Evolutionary conservation across 2,888 invertebrate genomes (phyloP).

Genomic region (Cinara cedri): DNA sequence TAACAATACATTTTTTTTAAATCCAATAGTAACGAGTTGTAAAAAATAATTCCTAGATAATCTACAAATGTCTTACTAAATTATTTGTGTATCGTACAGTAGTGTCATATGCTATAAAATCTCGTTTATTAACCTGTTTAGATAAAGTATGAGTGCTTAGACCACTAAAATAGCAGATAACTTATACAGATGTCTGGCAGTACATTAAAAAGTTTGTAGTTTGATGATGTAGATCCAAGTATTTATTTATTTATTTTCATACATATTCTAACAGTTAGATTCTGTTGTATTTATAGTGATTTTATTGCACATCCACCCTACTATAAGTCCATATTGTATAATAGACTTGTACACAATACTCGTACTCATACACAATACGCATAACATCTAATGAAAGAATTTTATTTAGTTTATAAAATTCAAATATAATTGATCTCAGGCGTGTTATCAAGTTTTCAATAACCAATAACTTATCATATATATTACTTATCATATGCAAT

Average conservation of each 20-base stretch:
- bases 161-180: neutral
- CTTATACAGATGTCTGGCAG: neutral
- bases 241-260: neutral
- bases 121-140: too few species aligned
- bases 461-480: too few species aligned
- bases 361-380: too few species aligned
- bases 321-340: too few species aligned
- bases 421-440: too few species aligned
- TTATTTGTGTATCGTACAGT: constrained; percentile 10
- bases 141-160: too few species aligned
- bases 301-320: neutral
- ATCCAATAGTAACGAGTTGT: constrained; percentile 6
- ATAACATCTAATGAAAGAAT: too few species aligned
- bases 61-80: neutral
- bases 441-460: too few species aligned
- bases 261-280: neutral
- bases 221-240: neutral
- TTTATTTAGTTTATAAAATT: too few species aligned
- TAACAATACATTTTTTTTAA: constrained; percentile 9
- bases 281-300: neutral
- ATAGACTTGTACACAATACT: too few species aligned
- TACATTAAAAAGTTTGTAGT: neutral
- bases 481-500: too few species aligned
- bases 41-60: neutral
- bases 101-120: neutral